Evolutionary conservation across 2,888 invertebrate genomes (phyloP).

Genomic region (Drosophila robusta): DNA sequence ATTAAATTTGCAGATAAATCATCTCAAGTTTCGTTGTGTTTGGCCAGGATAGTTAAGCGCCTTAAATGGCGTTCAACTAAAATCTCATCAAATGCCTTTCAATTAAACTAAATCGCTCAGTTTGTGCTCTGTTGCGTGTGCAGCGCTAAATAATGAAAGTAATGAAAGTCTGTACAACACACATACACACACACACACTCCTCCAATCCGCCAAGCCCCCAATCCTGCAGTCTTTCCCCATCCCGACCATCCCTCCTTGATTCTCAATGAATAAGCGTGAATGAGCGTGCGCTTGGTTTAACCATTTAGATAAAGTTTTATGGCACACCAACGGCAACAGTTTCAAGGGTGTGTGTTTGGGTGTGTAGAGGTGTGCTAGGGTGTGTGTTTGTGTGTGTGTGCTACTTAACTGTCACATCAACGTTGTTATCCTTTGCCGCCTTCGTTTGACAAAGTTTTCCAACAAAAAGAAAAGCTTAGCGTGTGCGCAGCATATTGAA

Average conservation of each 20-base stretch:
- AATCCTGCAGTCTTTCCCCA: constrained; percentile 2
- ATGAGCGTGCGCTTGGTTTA: constrained; percentile 65
- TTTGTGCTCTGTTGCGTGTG: constrained; percentile 53
- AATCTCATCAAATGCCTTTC: constrained; percentile 74
- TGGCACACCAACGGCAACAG: constrained; percentile 68
- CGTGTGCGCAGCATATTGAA: constrained; percentile 71
- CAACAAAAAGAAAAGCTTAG: constrained; percentile 47
- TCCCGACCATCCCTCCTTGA: constrained; percentile 1
- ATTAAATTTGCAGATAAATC: constrained; percentile 30
- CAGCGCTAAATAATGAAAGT: constrained; percentile 68
- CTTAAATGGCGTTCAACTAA: constrained; percentile 61
- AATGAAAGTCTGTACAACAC: constrained; percentile 59
- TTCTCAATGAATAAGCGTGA: constrained; percentile 46
- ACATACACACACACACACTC: neutral
- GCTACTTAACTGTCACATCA: constrained; percentile 60
- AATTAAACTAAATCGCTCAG: constrained; percentile 73
- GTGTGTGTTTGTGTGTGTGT: constrained; percentile 11
- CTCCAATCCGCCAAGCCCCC: neutral
- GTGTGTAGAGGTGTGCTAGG: constrained; percentile 13
- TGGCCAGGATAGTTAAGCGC: constrained; percentile 22
- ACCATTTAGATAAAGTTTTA: constrained; percentile 79
- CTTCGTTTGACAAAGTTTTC: constrained; percentile 72
- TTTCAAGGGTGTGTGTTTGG: constrained; percentile 32
- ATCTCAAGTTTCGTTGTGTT: constrained; percentile 18
- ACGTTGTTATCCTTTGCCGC: constrained; percentile 56